phyloP scores from a whole-genome alignment of 1,140 invertebrate species.

The Ectropis grisescens region DNA sequence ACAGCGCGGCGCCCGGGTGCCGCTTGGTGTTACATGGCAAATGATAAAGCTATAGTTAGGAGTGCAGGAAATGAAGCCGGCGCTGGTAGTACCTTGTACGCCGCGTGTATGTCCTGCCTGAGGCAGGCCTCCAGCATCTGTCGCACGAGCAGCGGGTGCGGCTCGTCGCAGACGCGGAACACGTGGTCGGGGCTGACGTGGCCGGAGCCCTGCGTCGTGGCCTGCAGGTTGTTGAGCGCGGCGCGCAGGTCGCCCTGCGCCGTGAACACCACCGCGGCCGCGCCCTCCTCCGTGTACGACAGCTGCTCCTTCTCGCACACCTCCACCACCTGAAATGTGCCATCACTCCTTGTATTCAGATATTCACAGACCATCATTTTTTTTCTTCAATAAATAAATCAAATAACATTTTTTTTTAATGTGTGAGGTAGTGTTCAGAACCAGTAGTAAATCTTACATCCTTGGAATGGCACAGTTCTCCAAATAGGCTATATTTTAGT shows the following conservation, averaged over 20 bases:
- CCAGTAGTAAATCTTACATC: no score
- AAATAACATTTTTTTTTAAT: no score
- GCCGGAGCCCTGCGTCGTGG: slow-evolving; percentile 95
- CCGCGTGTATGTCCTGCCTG: slow-evolving; percentile 86
- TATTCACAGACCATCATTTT: no score
- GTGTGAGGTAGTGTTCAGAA: no score
- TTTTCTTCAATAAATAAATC: no score
- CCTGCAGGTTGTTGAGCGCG: slow-evolving; percentile 98
- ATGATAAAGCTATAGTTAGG: no score
- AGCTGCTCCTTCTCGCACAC: slow-evolving; percentile 74
- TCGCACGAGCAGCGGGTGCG: slow-evolving; percentile 94
- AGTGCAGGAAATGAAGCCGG: no score
- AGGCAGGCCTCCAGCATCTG: slow-evolving; percentile 92
- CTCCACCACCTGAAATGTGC: slow-evolving; percentile 69
- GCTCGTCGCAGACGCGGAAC: slow-evolving; percentile 99
- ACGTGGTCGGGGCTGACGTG: slow-evolving; percentile 95
- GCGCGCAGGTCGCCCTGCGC: slow-evolving; percentile 99
- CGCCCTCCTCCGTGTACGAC: slow-evolving; percentile 92
- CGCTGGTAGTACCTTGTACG: slow-evolving; percentile 86
- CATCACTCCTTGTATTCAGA: no score
- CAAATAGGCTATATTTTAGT: no score
- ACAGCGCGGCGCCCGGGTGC: no score
- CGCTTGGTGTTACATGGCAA: no score
- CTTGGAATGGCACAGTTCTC: no score
- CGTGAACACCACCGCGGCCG: slow-evolving; percentile 97